Evolutionary conservation across 2,797 vertebrate genomes (phyloP), one percentile per base, ranked within the genome.

Genomic region (Cichlasoma orientale): DNA sequence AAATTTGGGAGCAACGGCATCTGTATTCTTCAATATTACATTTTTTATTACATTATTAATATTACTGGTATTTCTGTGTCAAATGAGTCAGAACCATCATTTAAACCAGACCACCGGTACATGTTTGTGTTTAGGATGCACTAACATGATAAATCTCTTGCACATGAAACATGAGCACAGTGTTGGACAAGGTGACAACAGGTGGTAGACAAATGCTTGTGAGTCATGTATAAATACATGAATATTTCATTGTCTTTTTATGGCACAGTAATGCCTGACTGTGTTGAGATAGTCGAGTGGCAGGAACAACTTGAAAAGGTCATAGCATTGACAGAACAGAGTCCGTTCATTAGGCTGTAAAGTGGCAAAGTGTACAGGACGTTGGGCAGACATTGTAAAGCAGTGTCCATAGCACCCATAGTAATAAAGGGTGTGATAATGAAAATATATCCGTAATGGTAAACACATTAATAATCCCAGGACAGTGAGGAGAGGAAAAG

Each of bases 341-440:
- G 55, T 55, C 38, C 56, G 38, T 19, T 41, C 27, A 61, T 36
- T 41, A 75, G 75, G 25, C 41, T 54, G 25, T 80, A 58, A 73
- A 76, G 54, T 56, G 61, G 25, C 61, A 68, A 47, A 68, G 25
- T 1, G 16, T 23, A 47, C 41, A 66, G 27, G n/a, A 81, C 55
- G 72, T 18, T 31, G 50, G 27, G 33, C 53, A 53, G 53, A 76
- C 74, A 58, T 52, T 71, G 36, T 83, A 52, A 83, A 79, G 80
- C 21, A 54, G 41, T 68, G 23, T 74, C 19, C 41, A n/a, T 50
- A 36, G 19, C 13, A 38, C 1, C 25, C 55, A 27, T 44, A 44
- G 53, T 76, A 61, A 61, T 75, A 66, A 85, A 78, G 7, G 7
- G 27, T 23, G 12, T 33, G 4, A 23, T 41, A 3, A 53, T 53